These are phyloP conservation scores for Scalopus aquaticus DNA, from an alignment of 2,113 vertebrate species.

Conservation along the genomic window DNA sequence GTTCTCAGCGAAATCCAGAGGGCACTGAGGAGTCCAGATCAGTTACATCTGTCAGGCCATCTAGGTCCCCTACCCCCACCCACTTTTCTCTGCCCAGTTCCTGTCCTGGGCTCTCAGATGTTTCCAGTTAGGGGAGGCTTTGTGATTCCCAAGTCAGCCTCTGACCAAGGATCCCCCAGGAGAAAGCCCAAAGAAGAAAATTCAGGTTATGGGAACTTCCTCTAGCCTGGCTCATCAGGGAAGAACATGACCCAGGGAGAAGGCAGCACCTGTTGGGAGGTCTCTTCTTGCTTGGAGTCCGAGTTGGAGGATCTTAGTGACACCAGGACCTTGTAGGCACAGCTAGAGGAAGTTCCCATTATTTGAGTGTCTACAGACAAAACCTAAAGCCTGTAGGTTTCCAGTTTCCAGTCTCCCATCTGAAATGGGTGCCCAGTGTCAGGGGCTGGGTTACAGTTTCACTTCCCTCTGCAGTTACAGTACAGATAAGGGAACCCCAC, in stretches of 20 bases:
- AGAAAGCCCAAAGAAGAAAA: not conserved
- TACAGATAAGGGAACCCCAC: not conserved
- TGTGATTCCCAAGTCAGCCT: not conserved
- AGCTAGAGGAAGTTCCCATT: not conserved
- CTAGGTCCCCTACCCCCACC: not conserved
- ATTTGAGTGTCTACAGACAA: not conserved
- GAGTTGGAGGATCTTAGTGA: not conserved
- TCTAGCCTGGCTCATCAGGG: not conserved
- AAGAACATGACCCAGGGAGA: not conserved
- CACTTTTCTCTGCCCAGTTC: not conserved
- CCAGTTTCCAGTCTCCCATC: not conserved
- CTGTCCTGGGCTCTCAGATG: not conserved
- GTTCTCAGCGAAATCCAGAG: not conserved
- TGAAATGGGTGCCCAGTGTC: not conserved
- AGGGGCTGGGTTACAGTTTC: not conserved
- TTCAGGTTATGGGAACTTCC: not conserved
- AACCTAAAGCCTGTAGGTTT: not conserved
- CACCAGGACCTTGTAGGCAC: not conserved
- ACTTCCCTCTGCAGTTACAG: not conserved
- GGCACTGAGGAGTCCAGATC: not conserved
- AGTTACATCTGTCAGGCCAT: not conserved
- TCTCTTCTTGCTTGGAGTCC: not conserved
- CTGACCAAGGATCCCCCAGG: not conserved
- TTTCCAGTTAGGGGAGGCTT: not conserved
- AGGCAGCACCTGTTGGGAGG: not conserved